phyloP scores from a whole-genome alignment of 2,113 vertebrate species.

The Stercorarius parasiticus region DNA sequence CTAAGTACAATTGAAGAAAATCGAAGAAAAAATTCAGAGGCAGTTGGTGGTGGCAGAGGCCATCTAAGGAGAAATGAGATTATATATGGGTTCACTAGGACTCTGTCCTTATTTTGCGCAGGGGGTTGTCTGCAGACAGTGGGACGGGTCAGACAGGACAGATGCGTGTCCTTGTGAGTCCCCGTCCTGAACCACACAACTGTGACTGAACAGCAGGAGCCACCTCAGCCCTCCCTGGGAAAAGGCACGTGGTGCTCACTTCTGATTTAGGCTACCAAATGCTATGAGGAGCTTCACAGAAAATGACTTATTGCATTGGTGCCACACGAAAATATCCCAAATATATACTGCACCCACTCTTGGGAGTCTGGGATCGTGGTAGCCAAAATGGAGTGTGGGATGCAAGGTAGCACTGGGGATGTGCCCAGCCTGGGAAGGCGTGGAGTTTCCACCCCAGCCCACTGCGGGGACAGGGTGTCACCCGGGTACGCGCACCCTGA shows the following conservation, averaged over 20 bases:
- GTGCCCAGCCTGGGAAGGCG: neutral
- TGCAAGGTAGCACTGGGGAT: fast-evolving
- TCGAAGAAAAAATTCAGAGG: neutral
- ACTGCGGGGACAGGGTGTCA: neutral
- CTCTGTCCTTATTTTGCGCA: neutral
- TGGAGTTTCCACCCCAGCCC: neutral
- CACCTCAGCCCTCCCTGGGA: neutral
- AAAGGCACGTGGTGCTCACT: fast-evolving
- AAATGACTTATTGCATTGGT: neutral
- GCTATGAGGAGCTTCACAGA: neutral
- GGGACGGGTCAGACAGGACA: neutral
- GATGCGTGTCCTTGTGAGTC: fast-evolving
- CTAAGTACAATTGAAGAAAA: neutral
- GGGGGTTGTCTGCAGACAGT: neutral
- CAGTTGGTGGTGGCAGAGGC: neutral
- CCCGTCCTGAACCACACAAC: neutral
- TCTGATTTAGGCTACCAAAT: neutral
- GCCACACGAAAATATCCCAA: neutral
- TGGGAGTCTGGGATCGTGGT: fast-evolving
- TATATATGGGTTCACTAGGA: neutral
- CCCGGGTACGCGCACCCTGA: fast-evolving
- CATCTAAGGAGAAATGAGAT: neutral
- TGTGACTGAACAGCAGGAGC: neutral
- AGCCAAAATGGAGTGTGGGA: fast-evolving
- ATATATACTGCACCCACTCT: fast-evolving